A percentile compares a stretch with the other conserved stretches of the same genome.
These are phyloP conservation scores for Ametastegia equiseti DNA, from an alignment of 2,888 invertebrate species.

Conservation along the genomic window DNA sequence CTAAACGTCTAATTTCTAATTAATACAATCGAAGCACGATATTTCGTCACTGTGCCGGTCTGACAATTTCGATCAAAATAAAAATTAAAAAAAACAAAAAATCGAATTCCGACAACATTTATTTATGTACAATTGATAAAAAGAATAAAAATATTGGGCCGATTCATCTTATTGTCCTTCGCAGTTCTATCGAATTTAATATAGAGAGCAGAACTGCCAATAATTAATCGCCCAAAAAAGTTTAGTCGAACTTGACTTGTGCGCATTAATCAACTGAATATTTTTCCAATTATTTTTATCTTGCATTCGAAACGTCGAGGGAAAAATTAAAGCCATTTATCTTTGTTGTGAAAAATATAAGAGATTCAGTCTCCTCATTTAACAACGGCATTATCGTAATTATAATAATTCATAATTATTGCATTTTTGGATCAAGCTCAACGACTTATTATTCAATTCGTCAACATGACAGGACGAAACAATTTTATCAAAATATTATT, in stretches of 20 bases:
- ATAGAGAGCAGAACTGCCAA: conserved; percentile 26
- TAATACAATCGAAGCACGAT: conserved; percentile 29
- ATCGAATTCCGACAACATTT: background rate
- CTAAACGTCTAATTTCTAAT: background rate
- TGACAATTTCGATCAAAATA: background rate
- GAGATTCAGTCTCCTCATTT: too few species aligned
- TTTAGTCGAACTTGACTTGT: background rate
- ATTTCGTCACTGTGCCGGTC: background rate
- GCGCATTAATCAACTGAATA: background rate
- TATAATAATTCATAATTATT: background rate
- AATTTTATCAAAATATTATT: conserved; percentile 19
- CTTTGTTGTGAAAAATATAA: too few species aligned
- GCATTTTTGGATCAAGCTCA: background rate
- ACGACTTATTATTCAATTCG: background rate
- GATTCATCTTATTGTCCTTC: background rate
- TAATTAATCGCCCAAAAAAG: background rate
- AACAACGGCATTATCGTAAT: background rate
- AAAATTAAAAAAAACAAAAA: background rate
- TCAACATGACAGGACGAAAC: background rate
- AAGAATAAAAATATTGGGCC: background rate
- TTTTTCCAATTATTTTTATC: background rate
- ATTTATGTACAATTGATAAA: background rate
- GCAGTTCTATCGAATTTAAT: background rate
- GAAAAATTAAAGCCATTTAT: background rate
- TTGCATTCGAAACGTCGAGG: background rate